Evolutionary conservation across 64 coral and sea anemone species (phyloP).

Genomic region (Porites lutea): DNA sequence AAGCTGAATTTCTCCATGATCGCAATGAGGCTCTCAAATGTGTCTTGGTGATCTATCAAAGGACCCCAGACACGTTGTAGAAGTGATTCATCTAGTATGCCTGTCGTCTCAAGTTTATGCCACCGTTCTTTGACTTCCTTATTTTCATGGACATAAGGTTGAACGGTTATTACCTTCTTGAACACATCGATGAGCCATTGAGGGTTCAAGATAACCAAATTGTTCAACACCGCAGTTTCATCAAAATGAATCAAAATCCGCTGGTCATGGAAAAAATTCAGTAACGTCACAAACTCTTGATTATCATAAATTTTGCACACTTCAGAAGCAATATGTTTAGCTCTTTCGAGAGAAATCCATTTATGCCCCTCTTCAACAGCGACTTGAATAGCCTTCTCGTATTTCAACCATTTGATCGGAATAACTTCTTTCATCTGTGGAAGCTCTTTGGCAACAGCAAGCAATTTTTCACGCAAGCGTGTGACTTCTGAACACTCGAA

Average conservation of each 20-base stretch:
- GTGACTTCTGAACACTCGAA: conserved; percentile 8
- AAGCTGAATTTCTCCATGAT: conserved; percentile 52
- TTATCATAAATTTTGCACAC: conserved; percentile 13
- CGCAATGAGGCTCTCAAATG: conserved; percentile 3
- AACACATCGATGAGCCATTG: conserved; percentile 37
- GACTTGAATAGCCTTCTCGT: conserved; percentile 14
- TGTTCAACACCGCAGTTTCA: conserved; percentile 18
- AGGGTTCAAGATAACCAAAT: conserved; percentile 21
- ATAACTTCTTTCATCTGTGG: conserved; percentile 39
- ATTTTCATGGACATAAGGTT: neutral
- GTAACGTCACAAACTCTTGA: conserved; percentile 8
- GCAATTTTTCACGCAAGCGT: neutral
- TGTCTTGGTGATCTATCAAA: conserved; percentile 7
- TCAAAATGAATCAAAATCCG: conserved; percentile 46
- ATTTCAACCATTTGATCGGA: conserved; percentile 25
- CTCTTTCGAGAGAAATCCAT: neutral
- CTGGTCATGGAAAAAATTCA: conserved; percentile 40
- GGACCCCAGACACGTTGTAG: conserved; percentile 2
- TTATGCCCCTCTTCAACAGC: neutral
- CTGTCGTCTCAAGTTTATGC: conserved; percentile 19
- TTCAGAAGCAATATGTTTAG: conserved; percentile 1
- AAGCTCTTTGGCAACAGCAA: conserved; percentile 10
- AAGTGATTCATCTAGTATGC: conserved; percentile 13
- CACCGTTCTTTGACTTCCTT: neutral
- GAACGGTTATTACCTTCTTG: conserved; percentile 37